Conservation (phyloP, 2,797 vertebrate species). For the Acrocephalus scirpaceus region DNA sequence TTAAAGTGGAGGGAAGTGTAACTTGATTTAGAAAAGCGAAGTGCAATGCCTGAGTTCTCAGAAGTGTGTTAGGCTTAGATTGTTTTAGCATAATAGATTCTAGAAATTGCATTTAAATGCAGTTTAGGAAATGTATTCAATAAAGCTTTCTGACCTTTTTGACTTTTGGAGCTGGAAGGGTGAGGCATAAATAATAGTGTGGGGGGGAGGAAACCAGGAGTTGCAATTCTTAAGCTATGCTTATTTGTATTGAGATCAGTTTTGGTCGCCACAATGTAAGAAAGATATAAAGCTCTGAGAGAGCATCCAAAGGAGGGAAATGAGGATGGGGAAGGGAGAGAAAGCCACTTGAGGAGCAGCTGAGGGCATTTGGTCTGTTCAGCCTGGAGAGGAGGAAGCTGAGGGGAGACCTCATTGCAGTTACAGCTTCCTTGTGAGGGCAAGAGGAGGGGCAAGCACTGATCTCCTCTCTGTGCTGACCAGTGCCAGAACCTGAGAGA, state of each 20-base stretch:
- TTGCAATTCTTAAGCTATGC: background rate
- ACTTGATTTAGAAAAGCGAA: background rate
- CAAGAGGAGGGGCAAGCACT: background rate
- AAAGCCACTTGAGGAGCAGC: background rate
- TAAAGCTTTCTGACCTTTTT: background rate
- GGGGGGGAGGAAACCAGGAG: fast-evolving
- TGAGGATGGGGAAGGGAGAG: background rate
- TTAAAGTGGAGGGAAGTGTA: background rate
- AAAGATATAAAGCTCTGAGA: background rate
- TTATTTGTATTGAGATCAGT: background rate
- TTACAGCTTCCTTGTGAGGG: background rate
- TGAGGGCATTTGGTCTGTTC: background rate
- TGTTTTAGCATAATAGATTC: background rate
- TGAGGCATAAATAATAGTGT: background rate
- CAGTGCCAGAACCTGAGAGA: background rate
- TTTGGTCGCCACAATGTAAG: background rate
- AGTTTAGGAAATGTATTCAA: background rate
- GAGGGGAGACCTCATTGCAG: background rate
- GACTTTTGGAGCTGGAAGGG: background rate
- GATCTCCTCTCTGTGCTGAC: background rate
- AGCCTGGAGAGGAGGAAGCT: background rate
- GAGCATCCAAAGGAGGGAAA: background rate
- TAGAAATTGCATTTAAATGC: background rate
- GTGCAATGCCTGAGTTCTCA: background rate
- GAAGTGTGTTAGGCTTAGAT: background rate